A percentile compares a stretch with the other conserved stretches of the same genome.
Evolutionary conservation across 2,888 invertebrate genomes (phyloP).

Genomic region (Agriotes lineatus): DNA sequence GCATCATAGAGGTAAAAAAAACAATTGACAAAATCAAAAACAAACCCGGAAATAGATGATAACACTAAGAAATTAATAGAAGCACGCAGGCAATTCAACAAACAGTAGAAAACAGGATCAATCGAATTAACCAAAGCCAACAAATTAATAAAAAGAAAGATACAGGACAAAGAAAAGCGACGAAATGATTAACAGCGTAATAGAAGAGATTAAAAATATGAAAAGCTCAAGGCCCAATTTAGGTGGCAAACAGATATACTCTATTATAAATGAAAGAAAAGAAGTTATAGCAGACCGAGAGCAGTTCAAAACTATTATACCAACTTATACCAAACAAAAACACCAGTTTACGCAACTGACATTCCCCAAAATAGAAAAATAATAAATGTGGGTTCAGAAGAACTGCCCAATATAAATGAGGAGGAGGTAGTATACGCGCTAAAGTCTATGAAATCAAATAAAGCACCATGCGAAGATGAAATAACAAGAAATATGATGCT

Average conservation of each 20-base stretch:
- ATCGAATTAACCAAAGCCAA: not conserved
- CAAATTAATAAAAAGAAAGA: no score
- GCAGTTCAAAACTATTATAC: not conserved
- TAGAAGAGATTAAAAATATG: no score
- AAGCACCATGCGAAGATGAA: no score
- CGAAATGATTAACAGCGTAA: not conserved
- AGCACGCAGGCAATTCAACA: no score
- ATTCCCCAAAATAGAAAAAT: not conserved
- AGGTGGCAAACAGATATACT: no score
- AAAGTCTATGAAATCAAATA: not conserved
- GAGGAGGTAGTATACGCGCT: not conserved
- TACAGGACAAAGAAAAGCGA: not conserved
- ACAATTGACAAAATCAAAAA: not conserved
- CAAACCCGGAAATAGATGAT: not conserved
- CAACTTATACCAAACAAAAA: no score
- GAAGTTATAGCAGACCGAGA: not conserved
- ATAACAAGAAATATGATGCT: not conserved
- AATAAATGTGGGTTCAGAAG: no score
- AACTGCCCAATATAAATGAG: no score
- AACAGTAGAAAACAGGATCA: not conserved
- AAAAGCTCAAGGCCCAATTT: no score
- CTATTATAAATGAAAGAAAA: not conserved
- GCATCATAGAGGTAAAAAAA: not conserved
- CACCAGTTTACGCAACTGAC: not conserved
- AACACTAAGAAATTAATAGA: no score